Evolutionary conservation across 1,140 invertebrate species (phyloP), one percentile per base, ranked within the genome.

Genomic region (Panonychus citri): DNA sequence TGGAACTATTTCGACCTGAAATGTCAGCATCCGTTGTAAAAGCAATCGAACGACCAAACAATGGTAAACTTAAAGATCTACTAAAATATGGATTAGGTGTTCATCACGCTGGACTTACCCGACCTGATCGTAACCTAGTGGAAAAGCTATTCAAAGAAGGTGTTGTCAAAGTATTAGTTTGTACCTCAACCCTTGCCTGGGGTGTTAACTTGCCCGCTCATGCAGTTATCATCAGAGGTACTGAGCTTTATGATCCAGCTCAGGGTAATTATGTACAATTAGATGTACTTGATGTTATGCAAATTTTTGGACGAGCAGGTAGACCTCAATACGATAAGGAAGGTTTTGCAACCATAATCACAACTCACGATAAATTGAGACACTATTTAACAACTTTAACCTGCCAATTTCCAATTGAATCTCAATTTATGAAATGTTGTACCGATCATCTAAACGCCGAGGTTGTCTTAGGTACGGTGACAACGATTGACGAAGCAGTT

Each of bases 301-400:
- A 99, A 78, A 99, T 99, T 60, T 99, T 99, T 73, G 95, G 95
- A 55, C 78, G 95, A 49, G 95, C 95, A 24, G 95, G 95, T 40
- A 76, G 80, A 28, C 94, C 94, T 0, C 77, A 61, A 57, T 61
- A 55, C 39, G 85, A 90, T 66, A 81, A 75, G 15, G 85, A 81
- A 15, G 88, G 95, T 21, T 83, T 94, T 56, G 95, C 89, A 21
- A 84, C 86, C 5, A 97, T 99, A 50, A 94, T 99, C 26, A 98
- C 94, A 0, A 74, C 79, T 0, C 84, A 94, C 66, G 80, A 85
- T 59, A 95, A 95, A 70, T 72, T 99, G 27, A 77, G 81, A 1
- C 87, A 96, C 68, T 99, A 98, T 70, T 71, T 99, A 4, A 85
- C 83, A 1, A 73, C 94, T 40, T 76, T 99, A 60, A 95, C 89